phyloP scores from a whole-genome alignment of 2,113 vertebrate species.

The Chaenogobius annularis region DNA sequence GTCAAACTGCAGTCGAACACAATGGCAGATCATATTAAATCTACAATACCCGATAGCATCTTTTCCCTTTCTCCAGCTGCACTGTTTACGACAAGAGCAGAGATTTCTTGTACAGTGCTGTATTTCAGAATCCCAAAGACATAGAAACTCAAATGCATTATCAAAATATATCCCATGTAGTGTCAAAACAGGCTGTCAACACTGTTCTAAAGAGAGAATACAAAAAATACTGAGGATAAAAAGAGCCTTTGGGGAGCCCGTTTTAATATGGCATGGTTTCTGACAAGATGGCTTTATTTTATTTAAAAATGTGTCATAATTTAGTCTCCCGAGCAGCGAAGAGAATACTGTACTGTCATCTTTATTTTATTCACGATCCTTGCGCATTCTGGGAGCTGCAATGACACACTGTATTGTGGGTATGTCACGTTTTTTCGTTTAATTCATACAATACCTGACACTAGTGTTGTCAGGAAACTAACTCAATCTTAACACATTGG shows the following conservation, averaged over 20 bases:
- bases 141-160: neutral
- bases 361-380: neutral
- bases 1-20: neutral
- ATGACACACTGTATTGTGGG: neutral
- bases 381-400: neutral
- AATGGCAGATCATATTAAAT: neutral
- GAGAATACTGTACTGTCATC: constrained; percentile 1
- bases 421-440: neutral
- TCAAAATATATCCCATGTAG: constrained; percentile 4
- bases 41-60: neutral
- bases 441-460: too few species aligned
- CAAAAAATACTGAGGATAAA: neutral
- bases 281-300: constrained; percentile 7
- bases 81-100: neutral
- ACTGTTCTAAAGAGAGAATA: neutral
- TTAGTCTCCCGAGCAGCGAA: constrained; percentile 8
- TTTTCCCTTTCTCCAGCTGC: constrained; percentile 3
- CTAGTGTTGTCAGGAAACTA: too few species aligned
- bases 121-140: neutral
- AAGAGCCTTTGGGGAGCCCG: constrained; percentile 2
- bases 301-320: constrained; percentile 2
- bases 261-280: constrained; percentile 1
- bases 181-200: constrained; percentile 10
- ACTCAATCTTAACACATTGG: too few species aligned
- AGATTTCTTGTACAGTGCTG: neutral